Percentiles rank a stretch among this genome's conserved stretches.
These are phyloP conservation scores for Acronicta psi DNA, from an alignment of 2,888 invertebrate genomes.

Conservation along the genomic window DNA sequence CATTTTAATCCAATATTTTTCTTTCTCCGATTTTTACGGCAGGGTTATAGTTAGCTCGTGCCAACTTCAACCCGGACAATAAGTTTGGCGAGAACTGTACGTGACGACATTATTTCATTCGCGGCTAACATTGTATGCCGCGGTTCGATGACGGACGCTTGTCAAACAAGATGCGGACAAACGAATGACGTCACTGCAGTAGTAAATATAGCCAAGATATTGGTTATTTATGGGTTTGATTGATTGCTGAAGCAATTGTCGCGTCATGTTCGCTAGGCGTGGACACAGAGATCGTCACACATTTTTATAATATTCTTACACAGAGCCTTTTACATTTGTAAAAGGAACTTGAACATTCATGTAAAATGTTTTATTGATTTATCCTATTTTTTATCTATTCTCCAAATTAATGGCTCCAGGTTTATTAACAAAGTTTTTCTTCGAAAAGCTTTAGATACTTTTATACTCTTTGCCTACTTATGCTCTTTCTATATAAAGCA, in stretches of 20 bases:
- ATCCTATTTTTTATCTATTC: no score
- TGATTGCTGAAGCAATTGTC: constrained; percentile 52
- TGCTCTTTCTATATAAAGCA: not conserved
- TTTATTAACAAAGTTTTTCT: no score
- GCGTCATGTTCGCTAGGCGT: constrained; percentile 32
- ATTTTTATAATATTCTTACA: constrained; percentile 25
- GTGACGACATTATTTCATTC: constrained; percentile 44
- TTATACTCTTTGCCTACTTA: no score
- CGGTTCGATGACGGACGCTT: constrained; percentile 50
- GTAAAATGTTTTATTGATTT: no score
- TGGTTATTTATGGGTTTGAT: constrained; percentile 56
- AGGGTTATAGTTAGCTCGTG: no score
- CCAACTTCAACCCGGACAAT: no score
- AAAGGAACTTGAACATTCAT: no score
- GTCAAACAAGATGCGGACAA: constrained; percentile 44
- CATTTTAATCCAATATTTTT: no score
- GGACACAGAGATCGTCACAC: constrained; percentile 26
- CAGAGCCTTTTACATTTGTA: no score
- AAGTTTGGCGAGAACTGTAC: no score
- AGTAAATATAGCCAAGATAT: constrained; percentile 56
- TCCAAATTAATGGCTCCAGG: no score
- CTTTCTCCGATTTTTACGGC: no score
- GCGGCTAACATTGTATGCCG: constrained; percentile 29
- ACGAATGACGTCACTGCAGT: constrained; percentile 38
- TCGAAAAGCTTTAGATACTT: not conserved